These are phyloP conservation scores for Brenthis daphne DNA, from an alignment of 2,888 invertebrate species.

Conservation along the genomic window DNA sequence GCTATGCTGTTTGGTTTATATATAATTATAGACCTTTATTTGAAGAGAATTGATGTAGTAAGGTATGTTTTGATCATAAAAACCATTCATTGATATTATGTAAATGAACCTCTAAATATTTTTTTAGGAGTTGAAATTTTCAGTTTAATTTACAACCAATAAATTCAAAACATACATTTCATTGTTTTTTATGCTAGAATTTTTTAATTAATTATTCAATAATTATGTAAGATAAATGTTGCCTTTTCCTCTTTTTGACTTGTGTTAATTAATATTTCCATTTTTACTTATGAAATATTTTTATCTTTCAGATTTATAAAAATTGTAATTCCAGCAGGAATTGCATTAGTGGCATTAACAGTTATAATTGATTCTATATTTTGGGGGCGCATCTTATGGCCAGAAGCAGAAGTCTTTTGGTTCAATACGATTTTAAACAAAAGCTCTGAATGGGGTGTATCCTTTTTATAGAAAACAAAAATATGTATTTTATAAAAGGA, in stretches of 20 bases:
- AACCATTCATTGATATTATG: no score
- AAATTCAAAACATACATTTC: no score
- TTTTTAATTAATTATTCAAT: no score
- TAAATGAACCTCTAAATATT: no score
- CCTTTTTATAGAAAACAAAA: slow-evolving; percentile 80
- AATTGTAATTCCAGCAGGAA: slow-evolving; percentile 87
- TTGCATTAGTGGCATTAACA: slow-evolving; percentile 86
- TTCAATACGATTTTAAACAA: slow-evolving; percentile 97
- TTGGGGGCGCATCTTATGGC: slow-evolving; percentile 96
- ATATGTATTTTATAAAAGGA: no score
- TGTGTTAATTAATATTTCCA: background rate
- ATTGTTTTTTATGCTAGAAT: no score
- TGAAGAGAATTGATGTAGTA: slow-evolving; percentile 82
- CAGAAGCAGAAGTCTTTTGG: slow-evolving; percentile 98
- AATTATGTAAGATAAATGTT: no score
- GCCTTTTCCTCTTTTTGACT: no score
- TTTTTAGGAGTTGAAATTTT: no score
- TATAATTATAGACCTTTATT: slow-evolving; percentile 89
- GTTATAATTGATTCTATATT: slow-evolving; percentile 94
- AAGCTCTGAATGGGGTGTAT: slow-evolving; percentile 98
- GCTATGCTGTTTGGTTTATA: slow-evolving; percentile 93
- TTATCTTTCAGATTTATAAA: slow-evolving; percentile 84
- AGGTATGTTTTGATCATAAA: slow-evolving; percentile 49
- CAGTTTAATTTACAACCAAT: no score
- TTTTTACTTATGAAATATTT: background rate